Base-by-base conservation (phyloP, 2,888 invertebrate species). In the Leptopilina syphax region DNA sequence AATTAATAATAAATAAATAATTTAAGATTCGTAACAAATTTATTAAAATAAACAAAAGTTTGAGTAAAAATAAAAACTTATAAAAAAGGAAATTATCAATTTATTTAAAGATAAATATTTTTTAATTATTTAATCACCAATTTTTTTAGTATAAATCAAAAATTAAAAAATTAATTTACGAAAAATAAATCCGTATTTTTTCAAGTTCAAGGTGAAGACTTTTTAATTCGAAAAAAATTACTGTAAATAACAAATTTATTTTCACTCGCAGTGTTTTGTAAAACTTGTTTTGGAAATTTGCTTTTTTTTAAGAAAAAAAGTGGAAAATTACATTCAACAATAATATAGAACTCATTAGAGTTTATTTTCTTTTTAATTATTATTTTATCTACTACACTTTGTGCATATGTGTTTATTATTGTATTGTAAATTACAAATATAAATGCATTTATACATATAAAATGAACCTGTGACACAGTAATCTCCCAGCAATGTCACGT, bases 11-110 rank as follows among this genome's bases (percentile, higher is more conserved):
- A 18, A 18, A 34, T 34, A 34, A 34, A 34, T 34, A 34, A 34
- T 34, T 34, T 34, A 18, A 18, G 18, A 18, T 18, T 18, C 18
- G 18, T 18, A 34, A 34, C 34, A 34, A 34, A 34, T 34, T 34
- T 34, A 34, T 27, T 2, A 34, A 34, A 34, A 3, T 34, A 2
- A 34, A 34, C 34, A 34, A 34, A 34, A 34, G 34, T 34, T 34
- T 3, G 4, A 34, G 34, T 34, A 34, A 34, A 34, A 34, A 34
- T 34, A 34, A 34, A 34, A 34, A 34, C 34, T 34, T 34, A 4
- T 4, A 3, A 34, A 87, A 77, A 86, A 82, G 90, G 89, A 83
- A 68, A 50, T 78, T 77, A 27, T 9, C n/a, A 3, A 18, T 77
- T 60, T 77, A 7, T 4, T 27, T 8, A 34, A 34, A 34, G 4